Evolutionary conservation across 64 coral and sea anemone genomes (phyloP), one percentile per base, ranked within the genome.

Genomic region (Catalaphyllia jardinei): DNA sequence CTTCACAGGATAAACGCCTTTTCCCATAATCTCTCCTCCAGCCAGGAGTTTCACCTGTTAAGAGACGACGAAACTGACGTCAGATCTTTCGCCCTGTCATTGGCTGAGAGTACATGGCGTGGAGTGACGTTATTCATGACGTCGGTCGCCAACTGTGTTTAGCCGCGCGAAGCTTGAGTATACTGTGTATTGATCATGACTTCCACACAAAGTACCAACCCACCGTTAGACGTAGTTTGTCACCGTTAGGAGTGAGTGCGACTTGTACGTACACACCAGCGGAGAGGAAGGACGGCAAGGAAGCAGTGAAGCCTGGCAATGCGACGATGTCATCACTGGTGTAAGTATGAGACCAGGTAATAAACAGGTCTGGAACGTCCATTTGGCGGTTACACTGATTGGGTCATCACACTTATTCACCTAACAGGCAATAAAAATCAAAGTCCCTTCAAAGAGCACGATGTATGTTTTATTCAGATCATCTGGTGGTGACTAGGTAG

Each of bases 401-500:
- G 91, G 91, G 11, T 88, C 71, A 62, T 93, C 86, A 52, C 91
- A 93, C n/a, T 88, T 93, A n/a, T 93, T 93, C 67, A 93, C 76
- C 77, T 85, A 51, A 51, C 10, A 38, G 24, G 33, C 13, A 38
- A 52, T 33, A 30, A 71, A 29, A 25, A 19, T 31, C 8, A 55
- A 9, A 39, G 4, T 39, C 38, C 4, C 38, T 39, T 39, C 8
- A 55, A 55, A 55, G 52, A 55, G 52, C 52, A 55, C 13, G 52
- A 55, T 55, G 52, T 11, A 55, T 55, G 52, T 9, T 55, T 55
- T 9, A 55, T 9, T 39, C 38, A 4, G 38, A 39, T 39, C 38
- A 39, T 39, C 38, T 39, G 38, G 38, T 3, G 2, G 38, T 39
- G 38, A 4, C 38, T n/a, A n/a, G n/a, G n/a, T n/a, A n/a, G n/a